These are phyloP conservation scores for Pterocles orientalis DNA, from an alignment of 2,113 vertebrate genomes.

Conservation along the genomic window DNA sequence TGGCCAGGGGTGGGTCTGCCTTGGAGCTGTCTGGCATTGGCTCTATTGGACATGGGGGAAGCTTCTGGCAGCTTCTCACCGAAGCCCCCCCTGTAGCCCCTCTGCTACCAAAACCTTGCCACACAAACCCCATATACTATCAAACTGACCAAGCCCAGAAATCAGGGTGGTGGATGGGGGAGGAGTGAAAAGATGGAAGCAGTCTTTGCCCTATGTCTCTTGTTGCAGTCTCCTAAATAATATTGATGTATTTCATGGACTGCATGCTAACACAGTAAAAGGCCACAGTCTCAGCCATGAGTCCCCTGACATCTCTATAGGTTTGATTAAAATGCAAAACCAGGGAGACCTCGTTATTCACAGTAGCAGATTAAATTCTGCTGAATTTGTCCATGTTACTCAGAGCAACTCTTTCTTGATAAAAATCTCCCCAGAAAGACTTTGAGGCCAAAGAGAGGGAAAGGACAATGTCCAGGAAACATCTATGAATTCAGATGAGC, in stretches of 20 bases:
- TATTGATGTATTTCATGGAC: neutral
- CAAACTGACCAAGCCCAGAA: neutral
- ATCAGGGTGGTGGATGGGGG: accelerated
- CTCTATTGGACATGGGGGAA: too few species aligned
- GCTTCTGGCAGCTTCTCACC: too few species aligned
- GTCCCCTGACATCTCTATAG: neutral
- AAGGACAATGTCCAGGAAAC: neutral
- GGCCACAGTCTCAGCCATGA: neutral
- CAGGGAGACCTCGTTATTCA: neutral
- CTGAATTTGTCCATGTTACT: neutral
- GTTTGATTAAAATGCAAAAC: neutral
- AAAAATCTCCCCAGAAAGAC: neutral
- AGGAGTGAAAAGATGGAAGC: neutral
- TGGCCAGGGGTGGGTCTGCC: too few species aligned
- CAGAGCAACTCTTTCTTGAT: neutral
- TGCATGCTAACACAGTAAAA: neutral
- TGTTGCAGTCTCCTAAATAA: neutral
- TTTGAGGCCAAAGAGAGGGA: neutral
- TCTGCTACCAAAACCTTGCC: too few species aligned
- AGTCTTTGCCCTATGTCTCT: neutral
- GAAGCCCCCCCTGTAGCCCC: too few species aligned
- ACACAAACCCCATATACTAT: too few species aligned
- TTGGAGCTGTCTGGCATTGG: too few species aligned
- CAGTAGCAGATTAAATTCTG: neutral
- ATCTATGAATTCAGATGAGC: neutral